Conservation (phyloP, 2,113 vertebrate genomes). For the Tenebrosternarchus preto region DNA sequence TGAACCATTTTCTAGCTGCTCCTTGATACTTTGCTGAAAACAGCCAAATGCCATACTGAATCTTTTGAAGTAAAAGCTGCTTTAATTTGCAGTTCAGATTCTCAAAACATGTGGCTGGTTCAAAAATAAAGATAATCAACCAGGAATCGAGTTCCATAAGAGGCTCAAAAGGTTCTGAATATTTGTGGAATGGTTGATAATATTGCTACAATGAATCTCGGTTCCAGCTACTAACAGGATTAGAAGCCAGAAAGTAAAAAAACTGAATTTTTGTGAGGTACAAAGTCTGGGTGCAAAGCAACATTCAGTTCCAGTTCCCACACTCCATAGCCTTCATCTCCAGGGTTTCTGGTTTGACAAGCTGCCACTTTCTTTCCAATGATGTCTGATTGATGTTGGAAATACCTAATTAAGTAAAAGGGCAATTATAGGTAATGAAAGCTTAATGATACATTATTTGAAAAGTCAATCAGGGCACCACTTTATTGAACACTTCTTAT, state of each 20-base stretch:
- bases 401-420: slow-evolving; percentile 47
- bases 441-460: slow-evolving; percentile 47
- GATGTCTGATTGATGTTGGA: slow-evolving; percentile 43
- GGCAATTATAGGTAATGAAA: slow-evolving; percentile 49
- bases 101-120: slow-evolving; percentile 12
- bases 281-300: slow-evolving; percentile 18
- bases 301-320: background rate
- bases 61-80: slow-evolving; percentile 35
- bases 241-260: slow-evolving; percentile 35
- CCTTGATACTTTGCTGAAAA: slow-evolving; percentile 1
- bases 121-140: slow-evolving; percentile 1
- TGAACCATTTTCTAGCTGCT: background rate
- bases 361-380: background rate
- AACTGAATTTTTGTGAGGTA: slow-evolving; percentile 30
- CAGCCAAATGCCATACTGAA: background rate
- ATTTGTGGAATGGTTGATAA: slow-evolving; percentile 45
- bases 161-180: slow-evolving; percentile 40
- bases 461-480: slow-evolving; percentile 21
- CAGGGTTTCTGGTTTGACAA: slow-evolving; percentile 2
- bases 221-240: slow-evolving; percentile 44
- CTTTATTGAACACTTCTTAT: slow-evolving; percentile 40
- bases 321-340: slow-evolving; percentile 40
- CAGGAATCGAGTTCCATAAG: slow-evolving; percentile 40
- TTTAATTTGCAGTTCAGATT: slow-evolving; percentile 34
- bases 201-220: slow-evolving; percentile 39